These are phyloP conservation scores for Chirona hameri DNA, from an alignment of 2,888 invertebrate genomes.

Conservation along the genomic window DNA sequence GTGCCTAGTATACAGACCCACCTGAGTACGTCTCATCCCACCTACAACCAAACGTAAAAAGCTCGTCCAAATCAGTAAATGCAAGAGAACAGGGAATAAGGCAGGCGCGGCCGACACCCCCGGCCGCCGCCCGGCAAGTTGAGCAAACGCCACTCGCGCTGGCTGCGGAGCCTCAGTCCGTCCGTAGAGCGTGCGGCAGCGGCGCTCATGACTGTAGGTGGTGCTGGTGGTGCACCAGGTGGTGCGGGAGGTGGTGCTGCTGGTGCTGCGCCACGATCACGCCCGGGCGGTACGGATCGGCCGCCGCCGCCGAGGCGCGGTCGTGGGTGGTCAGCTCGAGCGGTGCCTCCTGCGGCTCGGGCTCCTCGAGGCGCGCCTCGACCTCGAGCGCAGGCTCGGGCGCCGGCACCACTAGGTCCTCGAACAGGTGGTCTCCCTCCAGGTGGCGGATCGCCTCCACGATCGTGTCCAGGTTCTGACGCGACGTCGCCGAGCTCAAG, in stretches of 20 bases:
- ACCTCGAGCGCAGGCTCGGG: constrained; percentile 7
- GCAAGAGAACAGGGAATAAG: constrained; percentile 9
- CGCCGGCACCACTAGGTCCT: constrained; percentile 1
- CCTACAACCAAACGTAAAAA: constrained; percentile 1
- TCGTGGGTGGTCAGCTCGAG: constrained; percentile 56
- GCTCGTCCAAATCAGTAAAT: constrained; percentile 22
- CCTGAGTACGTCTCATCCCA: background rate
- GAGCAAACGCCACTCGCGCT: constrained; percentile 63
- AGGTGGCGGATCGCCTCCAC: constrained; percentile 97
- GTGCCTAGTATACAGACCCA: too few species aligned
- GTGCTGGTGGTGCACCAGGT: constrained; percentile 66
- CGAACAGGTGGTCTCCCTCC: constrained; percentile 91
- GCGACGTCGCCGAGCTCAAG: constrained; percentile 54
- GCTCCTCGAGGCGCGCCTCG: background rate
- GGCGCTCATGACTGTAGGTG: constrained; percentile 63
- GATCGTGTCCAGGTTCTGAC: constrained; percentile 95
- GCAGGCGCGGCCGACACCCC: background rate
- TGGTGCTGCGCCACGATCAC: constrained; percentile 94
- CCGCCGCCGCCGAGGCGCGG: constrained; percentile 68
- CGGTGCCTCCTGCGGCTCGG: constrained; percentile 38
- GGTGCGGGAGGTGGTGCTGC: constrained; percentile 93
- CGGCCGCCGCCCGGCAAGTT: constrained; percentile 48
- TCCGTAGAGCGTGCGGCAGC: constrained; percentile 58
- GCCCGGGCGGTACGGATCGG: constrained; percentile 90
- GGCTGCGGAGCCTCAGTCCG: constrained; percentile 68